These are phyloP conservation scores for Sciurus carolinensis DNA, from an alignment of 2,797 vertebrate species.

Conservation along the genomic window DNA sequence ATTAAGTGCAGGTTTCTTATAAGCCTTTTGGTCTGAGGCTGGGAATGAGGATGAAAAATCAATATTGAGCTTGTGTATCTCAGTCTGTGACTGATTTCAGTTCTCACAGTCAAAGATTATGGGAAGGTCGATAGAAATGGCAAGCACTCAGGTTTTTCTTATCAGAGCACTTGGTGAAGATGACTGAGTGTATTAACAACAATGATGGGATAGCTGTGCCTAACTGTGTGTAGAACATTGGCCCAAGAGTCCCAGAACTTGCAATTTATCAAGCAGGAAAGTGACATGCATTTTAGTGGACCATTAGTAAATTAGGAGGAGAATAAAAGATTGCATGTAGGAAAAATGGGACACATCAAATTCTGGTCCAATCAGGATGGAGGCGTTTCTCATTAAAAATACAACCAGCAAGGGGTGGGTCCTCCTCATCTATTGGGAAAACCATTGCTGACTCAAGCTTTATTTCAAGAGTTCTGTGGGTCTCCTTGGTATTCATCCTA, in stretches of 20 bases:
- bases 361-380: neutral
- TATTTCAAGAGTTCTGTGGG: neutral
- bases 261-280: neutral
- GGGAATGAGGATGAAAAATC: neutral
- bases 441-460: neutral
- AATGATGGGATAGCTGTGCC: neutral
- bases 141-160: neutral
- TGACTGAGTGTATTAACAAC: neutral
- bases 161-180: neutral
- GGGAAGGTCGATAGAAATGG: neutral
- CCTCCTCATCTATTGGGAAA: neutral
- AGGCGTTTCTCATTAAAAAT: neutral
- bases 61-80: neutral
- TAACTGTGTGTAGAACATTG: neutral
- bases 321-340: neutral
- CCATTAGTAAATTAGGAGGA: neutral
- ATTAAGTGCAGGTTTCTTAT: slow-evolving; percentile 14
- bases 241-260: neutral
- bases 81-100: slow-evolving; percentile 19
- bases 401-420: neutral
- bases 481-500: neutral
- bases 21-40: neutral
- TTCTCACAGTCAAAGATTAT: slow-evolving; percentile 26
- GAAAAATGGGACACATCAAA: neutral
- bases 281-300: neutral